Base-by-base conservation (phyloP, 2,888 invertebrate genomes). In the Amblyjoppa proteus region DNA sequence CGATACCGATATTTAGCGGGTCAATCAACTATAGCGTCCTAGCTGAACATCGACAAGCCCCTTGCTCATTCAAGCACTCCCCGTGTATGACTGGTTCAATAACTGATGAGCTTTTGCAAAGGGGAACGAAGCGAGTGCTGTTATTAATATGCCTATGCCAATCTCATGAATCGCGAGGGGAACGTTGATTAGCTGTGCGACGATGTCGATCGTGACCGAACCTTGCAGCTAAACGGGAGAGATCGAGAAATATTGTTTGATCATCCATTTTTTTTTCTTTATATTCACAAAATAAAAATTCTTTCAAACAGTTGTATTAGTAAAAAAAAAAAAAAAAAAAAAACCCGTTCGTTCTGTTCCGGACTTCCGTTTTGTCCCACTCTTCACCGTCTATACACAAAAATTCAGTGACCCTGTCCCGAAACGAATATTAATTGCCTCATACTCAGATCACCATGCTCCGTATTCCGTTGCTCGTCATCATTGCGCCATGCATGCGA, bases 141-240 rank as follows among this genome's bases (percentile, higher is more conserved):
- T 84, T 84, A 84, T 84, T 85, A 85, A 85, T 85, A 85, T 75
- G 81, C 78, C 69, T 74, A 78, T 81, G 70, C 58, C 85, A 85
- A 85, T 85, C 83, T 76, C 75, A 58, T 69, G 28, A 66, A 85
- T 73, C 79, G 53, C 70, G 66, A 79, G 75, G 83, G 85, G 83
- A 79, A 66, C 78, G 74, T 76, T 83, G 75, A 79, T 79, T 49
- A 71, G 75, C 41, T 51, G 66, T 68, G 71, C 68, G 71, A 79
- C 78, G 79, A 68, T 79, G 49, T 68, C 81, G 83, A 76, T 83
- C 69, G 70, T 81, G 71, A 84, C 81, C 76, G 71, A 73, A 76
- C 81, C 76, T 68, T 28, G 64, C 7, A 20, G 25, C 28, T 38
- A 56, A 31, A 66, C 64, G 25, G 9, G 1, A 25, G n/a, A 20